Conservation (phyloP, 2,797 vertebrate species). For the Sebastes goodei region DNA sequence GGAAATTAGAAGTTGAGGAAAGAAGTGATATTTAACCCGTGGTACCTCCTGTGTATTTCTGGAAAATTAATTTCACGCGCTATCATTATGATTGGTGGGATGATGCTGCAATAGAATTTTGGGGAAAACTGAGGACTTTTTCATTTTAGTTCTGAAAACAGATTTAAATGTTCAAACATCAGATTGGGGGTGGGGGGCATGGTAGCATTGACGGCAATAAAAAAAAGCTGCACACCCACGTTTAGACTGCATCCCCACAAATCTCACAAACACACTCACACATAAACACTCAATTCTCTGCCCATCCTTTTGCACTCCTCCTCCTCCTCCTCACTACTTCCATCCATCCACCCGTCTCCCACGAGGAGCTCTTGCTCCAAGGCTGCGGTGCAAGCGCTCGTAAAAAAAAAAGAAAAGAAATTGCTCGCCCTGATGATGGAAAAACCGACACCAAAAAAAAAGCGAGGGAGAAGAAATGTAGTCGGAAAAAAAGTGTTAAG, state of each 20-base stretch:
- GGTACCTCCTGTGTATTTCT: background rate
- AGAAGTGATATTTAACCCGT: background rate
- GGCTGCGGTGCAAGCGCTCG: constrained; percentile 63
- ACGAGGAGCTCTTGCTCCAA: constrained; percentile 75
- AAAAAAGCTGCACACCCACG: constrained; percentile 51
- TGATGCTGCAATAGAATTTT: background rate
- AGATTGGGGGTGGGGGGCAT: background rate
- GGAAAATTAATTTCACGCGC: background rate
- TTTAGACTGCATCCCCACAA: constrained; percentile 36
- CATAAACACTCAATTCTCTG: constrained; percentile 42
- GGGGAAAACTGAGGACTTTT: constrained; percentile 1
- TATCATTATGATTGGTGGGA: constrained; percentile 6
- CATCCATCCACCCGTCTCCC: constrained; percentile 73
- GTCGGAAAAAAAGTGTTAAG: constrained; percentile 76
- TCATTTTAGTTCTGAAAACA: constrained; percentile 21
- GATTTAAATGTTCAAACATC: constrained; percentile 25
- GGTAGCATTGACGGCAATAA: constrained; percentile 2
- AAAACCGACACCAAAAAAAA: constrained; percentile 67
- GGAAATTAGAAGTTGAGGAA: background rate
- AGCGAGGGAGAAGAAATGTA: constrained; percentile 61
- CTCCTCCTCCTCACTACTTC: constrained; percentile 61
- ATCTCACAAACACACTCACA: constrained; percentile 44
- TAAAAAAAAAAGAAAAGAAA: constrained; percentile 61
- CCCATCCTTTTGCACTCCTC: constrained; percentile 62
- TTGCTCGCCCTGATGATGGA: constrained; percentile 68